Evolutionary conservation across 2,888 invertebrate species (phyloP).

Genomic region (Callyntrura sp.): DNA sequence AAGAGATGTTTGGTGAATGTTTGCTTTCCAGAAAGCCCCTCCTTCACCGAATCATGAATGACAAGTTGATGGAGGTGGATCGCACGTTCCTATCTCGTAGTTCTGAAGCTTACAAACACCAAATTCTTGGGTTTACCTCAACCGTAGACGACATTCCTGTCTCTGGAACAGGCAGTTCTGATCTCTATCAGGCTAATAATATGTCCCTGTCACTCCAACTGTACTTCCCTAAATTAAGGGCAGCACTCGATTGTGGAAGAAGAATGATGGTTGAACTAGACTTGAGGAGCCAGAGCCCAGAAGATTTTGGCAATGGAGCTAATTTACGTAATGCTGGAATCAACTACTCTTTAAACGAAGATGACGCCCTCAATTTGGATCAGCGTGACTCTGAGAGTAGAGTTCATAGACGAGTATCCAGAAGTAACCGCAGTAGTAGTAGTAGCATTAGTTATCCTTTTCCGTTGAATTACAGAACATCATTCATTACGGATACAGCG

Average conservation of each 20-base stretch:
- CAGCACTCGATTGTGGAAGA: slow-evolving; percentile 81
- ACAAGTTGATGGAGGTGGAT: slow-evolving; percentile 83
- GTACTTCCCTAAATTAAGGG: slow-evolving; percentile 82
- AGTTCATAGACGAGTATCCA: slow-evolving; percentile 30
- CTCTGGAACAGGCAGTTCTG: slow-evolving; percentile 58
- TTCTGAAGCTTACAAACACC: slow-evolving; percentile 83
- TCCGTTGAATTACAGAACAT: slow-evolving; percentile 66
- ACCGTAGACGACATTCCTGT: slow-evolving; percentile 76
- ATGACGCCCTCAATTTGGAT: slow-evolving; percentile 66
- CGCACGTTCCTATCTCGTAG: slow-evolving; percentile 83
- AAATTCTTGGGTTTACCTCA: slow-evolving; percentile 82
- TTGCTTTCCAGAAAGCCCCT: slow-evolving; percentile 81
- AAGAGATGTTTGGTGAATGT: slow-evolving; percentile 63
- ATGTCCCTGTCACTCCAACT: slow-evolving; percentile 79
- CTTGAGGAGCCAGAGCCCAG: slow-evolving; percentile 49
- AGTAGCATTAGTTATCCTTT: slow-evolving; percentile 45
- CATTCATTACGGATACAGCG: slow-evolving; percentile 64
- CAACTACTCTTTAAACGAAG: slow-evolving; percentile 67
- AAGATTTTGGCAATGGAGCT: slow-evolving; percentile 70
- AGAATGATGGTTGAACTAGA: slow-evolving; percentile 57
- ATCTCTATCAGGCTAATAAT: slow-evolving; percentile 71
- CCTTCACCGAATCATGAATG: slow-evolving; percentile 83
- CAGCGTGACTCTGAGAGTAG: slow-evolving; percentile 44
- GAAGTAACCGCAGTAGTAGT: slow-evolving; percentile 47
- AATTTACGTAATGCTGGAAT: slow-evolving; percentile 64